phyloP scores from a whole-genome alignment of 2,888 invertebrate species.

The Mongoloraphidia duomilia region DNA sequence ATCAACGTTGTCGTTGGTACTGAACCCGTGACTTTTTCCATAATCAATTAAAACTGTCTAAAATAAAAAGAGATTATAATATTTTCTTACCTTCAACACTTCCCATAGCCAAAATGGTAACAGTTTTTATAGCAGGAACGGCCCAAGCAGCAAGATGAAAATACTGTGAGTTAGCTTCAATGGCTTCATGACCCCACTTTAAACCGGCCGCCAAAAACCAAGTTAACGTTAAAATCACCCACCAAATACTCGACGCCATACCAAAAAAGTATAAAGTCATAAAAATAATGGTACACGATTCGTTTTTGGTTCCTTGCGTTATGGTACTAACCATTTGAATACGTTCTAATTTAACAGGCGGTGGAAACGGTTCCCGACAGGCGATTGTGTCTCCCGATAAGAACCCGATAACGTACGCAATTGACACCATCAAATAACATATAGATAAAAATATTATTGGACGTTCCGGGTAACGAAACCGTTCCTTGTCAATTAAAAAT shows the following conservation, averaged over 20 bases:
- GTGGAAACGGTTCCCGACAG: conserved; percentile 67
- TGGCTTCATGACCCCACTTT: conserved; percentile 97
- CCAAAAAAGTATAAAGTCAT: conserved; percentile 94
- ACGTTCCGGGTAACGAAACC: conserved; percentile 94
- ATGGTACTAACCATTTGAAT: conserved; percentile 68
- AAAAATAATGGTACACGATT: conserved; percentile 83
- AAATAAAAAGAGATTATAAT: conserved; percentile 4
- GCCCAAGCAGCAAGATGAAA: conserved; percentile 98
- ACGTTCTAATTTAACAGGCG: conserved; percentile 52
- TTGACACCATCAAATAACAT: conserved; percentile 88
- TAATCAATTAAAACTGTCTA: background rate
- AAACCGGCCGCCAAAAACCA: conserved; percentile 95
- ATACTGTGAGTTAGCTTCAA: conserved; percentile 92
- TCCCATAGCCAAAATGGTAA: conserved; percentile 86
- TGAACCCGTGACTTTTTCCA: background rate
- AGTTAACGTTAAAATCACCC: conserved; percentile 89
- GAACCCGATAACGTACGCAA: conserved; percentile 81
- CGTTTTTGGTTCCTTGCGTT: conserved; percentile 74
- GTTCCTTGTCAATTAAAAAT: conserved; percentile 83
- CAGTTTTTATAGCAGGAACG: conserved; percentile 88
- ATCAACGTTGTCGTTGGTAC: background rate
- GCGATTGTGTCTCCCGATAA: conserved; percentile 68
- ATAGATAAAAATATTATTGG: conserved; percentile 94
- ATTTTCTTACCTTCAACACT: conserved; percentile 75
- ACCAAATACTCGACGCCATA: conserved; percentile 96